phyloP scores from a whole-genome alignment of 2,797 vertebrate genomes.

The Myotis myotis region DNA sequence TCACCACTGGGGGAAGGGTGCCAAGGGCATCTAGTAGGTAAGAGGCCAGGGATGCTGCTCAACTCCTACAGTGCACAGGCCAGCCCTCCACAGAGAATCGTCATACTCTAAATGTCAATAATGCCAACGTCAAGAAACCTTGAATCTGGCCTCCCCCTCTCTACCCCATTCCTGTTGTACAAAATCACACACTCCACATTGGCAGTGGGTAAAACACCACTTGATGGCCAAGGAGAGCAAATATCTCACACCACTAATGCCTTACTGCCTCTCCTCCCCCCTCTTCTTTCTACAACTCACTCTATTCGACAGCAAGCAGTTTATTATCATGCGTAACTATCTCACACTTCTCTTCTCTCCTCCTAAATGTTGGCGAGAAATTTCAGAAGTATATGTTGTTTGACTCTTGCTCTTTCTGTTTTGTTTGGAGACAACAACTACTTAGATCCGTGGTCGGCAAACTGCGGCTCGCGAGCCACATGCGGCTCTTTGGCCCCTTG shows the following conservation, averaged over 20 bases:
- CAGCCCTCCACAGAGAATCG: not conserved
- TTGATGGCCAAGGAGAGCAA: not conserved
- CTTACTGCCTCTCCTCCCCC: not conserved
- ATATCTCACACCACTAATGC: not conserved
- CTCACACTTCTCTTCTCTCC: not conserved
- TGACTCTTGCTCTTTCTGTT: slow-evolving; percentile 8
- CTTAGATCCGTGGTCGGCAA: not conserved
- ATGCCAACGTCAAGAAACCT: not conserved
- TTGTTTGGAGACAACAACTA: not conserved
- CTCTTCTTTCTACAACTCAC: not conserved
- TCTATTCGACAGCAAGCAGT: not conserved
- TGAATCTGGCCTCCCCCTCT: not conserved
- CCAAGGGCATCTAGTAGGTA: not conserved
- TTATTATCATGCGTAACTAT: not conserved
- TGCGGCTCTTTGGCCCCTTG: no score
- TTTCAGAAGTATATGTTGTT: not conserved
- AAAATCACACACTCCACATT: not conserved
- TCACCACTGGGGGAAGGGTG: not conserved
- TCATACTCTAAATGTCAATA: not conserved
- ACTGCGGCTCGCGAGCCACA: no score
- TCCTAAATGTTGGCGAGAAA: not conserved
- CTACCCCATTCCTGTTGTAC: not conserved
- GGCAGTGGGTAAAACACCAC: not conserved
- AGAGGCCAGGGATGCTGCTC: not conserved
- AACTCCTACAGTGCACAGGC: not conserved